Conservation (phyloP, 2,797 vertebrate genomes). For the Arctocebus calabarensis region DNA sequence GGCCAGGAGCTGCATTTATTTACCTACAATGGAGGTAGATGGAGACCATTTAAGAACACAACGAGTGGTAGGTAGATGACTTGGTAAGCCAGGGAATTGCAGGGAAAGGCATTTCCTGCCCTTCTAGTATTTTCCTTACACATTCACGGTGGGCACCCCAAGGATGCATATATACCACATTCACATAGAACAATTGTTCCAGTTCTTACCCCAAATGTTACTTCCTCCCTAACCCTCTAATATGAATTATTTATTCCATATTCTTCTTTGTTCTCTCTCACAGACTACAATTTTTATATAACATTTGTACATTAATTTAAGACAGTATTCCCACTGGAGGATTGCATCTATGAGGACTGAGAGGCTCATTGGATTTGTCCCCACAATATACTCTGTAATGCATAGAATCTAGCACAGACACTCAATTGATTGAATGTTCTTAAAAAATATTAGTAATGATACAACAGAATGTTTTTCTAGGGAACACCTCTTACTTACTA, state of each 20-base stretch:
- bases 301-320: not conserved
- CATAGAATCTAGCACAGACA: not conserved
- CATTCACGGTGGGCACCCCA: fast-evolving
- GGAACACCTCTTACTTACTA: not conserved
- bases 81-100: not conserved
- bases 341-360: not conserved
- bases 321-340: not conserved
- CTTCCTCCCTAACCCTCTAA: not conserved
- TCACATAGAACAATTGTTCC: not conserved
- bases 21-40: not conserved
- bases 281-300: not conserved
- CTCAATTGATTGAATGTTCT: not conserved
- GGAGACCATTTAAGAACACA: not conserved
- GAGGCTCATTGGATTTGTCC: not conserved
- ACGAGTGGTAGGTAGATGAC: fast-evolving
- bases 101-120: not conserved
- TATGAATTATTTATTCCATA: not conserved
- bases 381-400: not conserved
- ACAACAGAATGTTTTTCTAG: not conserved
- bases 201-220: not conserved
- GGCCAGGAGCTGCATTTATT: not conserved
- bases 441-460: not conserved
- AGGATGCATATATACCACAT: not conserved
- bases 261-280: not conserved
- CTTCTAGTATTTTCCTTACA: not conserved